These are phyloP conservation scores for Muntiacus reevesi DNA, from an alignment of 2,113 vertebrate species.

Conservation along the genomic window DNA sequence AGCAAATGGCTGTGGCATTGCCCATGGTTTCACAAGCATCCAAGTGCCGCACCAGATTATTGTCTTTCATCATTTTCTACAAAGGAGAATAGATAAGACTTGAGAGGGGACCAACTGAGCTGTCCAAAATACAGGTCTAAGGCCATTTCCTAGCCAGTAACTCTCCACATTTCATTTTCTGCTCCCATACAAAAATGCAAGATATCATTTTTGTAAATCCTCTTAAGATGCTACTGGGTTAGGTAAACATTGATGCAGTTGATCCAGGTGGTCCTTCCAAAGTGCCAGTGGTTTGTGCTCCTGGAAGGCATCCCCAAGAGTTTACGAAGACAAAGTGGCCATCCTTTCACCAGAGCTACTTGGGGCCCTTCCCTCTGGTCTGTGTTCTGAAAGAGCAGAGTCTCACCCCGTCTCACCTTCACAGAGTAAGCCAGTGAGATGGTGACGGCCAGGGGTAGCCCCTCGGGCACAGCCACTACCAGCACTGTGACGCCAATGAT, in stretches of 20 bases:
- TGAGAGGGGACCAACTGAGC: background rate
- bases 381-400: background rate
- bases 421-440: slow-evolving; percentile 98
- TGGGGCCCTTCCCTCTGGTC: background rate
- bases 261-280: background rate
- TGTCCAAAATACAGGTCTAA: background rate
- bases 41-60: slow-evolving; percentile 96
- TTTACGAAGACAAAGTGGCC: background rate
- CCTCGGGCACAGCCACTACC: slow-evolving; percentile 97
- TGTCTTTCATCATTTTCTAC: slow-evolving; percentile 99
- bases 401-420: slow-evolving; percentile 83
- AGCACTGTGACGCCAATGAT: slow-evolving; percentile 97
- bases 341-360: too few relatives aligned
- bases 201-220: background rate
- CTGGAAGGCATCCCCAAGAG: background rate
- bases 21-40: slow-evolving; percentile 99
- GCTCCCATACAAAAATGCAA: background rate
- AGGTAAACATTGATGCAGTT: background rate
- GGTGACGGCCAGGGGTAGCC: slow-evolving; percentile 94
- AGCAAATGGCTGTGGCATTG: slow-evolving; percentile 97
- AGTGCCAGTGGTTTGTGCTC: background rate
- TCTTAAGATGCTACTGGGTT: background rate
- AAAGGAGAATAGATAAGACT: background rate
- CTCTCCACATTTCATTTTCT: background rate
- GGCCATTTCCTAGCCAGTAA: background rate